Percentiles rank a stretch among this genome's conserved stretches.
Conservation (phyloP, 2,888 invertebrate species). For the Abrostola triplasia region DNA sequence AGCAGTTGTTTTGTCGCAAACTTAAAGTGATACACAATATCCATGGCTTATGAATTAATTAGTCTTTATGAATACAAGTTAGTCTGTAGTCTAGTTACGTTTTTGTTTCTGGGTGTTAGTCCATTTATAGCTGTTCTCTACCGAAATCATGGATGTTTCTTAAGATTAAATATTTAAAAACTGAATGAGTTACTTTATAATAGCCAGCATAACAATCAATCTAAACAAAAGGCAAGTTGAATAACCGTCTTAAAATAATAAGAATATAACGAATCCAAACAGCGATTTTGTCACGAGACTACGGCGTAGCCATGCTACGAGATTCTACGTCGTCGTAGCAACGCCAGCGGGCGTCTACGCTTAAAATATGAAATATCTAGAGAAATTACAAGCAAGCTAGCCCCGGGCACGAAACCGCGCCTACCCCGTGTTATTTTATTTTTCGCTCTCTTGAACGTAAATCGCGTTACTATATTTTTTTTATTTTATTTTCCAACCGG, state of each 20-base stretch:
- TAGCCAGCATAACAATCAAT: constrained; percentile 1
- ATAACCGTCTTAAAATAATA: constrained; percentile 37
- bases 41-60: no score
- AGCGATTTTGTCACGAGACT: constrained; percentile 59
- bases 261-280: constrained; percentile 52
- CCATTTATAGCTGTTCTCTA: no score
- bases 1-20: constrained; percentile 10
- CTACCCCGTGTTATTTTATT: constrained; percentile 86
- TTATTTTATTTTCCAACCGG: constrained; percentile 59
- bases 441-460: constrained; percentile 83
- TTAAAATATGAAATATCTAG: constrained; percentile 84
- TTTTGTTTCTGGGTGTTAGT: no score
- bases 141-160: no score
- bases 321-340: constrained; percentile 76
- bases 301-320: constrained; percentile 74
- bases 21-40: background rate
- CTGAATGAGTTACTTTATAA: background rate
- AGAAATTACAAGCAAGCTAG: constrained; percentile 81
- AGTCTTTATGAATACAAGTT: no score
- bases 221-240: constrained; percentile 8
- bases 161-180: background rate
- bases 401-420: constrained; percentile 81
- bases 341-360: constrained; percentile 78
- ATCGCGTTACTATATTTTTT: constrained; percentile 65
- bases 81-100: no score